A percentile compares a stretch with the other conserved stretches of the same genome.
phyloP scores from a whole-genome alignment of 2,888 invertebrate species.

The Cantharis nigra region DNA sequence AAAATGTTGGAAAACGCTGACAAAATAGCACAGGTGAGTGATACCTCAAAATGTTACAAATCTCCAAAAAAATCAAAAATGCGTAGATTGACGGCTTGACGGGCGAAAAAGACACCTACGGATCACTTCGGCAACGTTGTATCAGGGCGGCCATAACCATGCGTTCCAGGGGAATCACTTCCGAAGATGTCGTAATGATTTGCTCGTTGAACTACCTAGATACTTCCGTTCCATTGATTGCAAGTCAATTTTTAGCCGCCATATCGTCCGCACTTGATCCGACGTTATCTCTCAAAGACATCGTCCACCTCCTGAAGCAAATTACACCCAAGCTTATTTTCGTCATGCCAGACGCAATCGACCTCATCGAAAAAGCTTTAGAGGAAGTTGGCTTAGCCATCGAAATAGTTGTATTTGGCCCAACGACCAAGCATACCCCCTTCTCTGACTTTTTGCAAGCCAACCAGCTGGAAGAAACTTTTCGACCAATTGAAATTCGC shows the following conservation, averaged over 20 bases:
- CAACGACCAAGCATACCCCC: slow-evolving; percentile 18
- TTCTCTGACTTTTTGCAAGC: slow-evolving; percentile 12
- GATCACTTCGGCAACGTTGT: slow-evolving; percentile 36
- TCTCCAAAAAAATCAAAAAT: not conserved
- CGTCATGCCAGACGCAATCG: not conserved
- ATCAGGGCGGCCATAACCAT: slow-evolving; percentile 6
- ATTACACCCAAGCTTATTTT: slow-evolving; percentile 23
- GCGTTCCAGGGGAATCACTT: slow-evolving; percentile 47
- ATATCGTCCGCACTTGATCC: slow-evolving; percentile 44
- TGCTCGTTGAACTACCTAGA: slow-evolving; percentile 58
- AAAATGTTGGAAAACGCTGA: not conserved
- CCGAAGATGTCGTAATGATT: slow-evolving; percentile 56
- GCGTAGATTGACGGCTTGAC: slow-evolving; percentile 13
- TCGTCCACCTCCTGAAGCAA: slow-evolving; percentile 36
- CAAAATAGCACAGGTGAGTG: not conserved
- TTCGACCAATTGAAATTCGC: slow-evolving; percentile 22
- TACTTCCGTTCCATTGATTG: slow-evolving; percentile 55
- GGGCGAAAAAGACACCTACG: slow-evolving; percentile 47
- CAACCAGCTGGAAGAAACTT: slow-evolving; percentile 22
- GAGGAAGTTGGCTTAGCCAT: not conserved
- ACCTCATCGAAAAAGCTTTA: slow-evolving; percentile 1
- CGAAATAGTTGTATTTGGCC: slow-evolving; percentile 18
- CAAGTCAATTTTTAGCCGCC: slow-evolving; percentile 56
- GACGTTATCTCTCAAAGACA: slow-evolving; percentile 36
- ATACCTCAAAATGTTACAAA: not conserved